Percentiles rank a stretch among this genome's conserved stretches.
Evolutionary conservation across 2,113 vertebrate species (phyloP).

Genomic region (Siniperca knerii): DNA sequence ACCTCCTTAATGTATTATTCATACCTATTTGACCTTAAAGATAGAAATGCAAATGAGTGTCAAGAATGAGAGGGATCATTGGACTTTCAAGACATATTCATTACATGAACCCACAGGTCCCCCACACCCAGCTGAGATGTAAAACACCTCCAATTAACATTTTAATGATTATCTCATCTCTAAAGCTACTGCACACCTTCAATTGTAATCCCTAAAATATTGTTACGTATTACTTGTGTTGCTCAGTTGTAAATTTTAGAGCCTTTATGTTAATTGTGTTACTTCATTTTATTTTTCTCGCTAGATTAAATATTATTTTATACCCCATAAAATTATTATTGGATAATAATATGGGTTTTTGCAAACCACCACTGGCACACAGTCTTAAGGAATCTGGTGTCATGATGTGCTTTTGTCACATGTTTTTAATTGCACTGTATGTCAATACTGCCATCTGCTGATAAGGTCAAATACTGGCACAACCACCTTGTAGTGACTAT

Average conservation of each 20-base stretch:
- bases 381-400: neutral
- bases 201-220: neutral
- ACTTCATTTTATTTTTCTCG: neutral
- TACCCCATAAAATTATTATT: neutral
- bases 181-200: conserved; percentile 27
- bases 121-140: conserved; percentile 75
- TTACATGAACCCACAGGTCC: conserved; percentile 77
- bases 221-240: neutral
- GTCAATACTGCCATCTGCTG: conserved; percentile 76
- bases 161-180: conserved; percentile 72
- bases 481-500: neutral
- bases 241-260: neutral
- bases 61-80: conserved; percentile 79
- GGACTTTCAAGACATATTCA: conserved; percentile 84
- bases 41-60: conserved; percentile 81
- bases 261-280: neutral
- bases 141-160: conserved; percentile 81
- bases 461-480: conserved; percentile 28
- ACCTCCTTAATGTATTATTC: conserved; percentile 85
- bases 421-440: neutral
- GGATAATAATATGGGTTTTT: neutral
- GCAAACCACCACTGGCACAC: neutral
- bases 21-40: conserved; percentile 85
- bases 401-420: neutral
- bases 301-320: neutral